Conservation (phyloP, 2,797 vertebrate genomes). For the Telmatherina bonti region DNA sequence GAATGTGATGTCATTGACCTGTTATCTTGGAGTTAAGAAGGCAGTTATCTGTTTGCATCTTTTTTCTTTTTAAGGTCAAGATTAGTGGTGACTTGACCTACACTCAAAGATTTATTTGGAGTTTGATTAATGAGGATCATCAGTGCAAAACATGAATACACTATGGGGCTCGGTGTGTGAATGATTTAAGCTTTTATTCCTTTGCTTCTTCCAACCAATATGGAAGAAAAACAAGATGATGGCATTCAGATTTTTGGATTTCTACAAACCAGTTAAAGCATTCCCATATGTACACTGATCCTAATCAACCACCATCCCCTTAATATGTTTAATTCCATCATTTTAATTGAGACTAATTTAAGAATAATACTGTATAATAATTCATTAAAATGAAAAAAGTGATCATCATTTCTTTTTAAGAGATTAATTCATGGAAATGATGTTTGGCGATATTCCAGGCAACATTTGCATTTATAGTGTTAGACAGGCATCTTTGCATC, state of each 20-base stretch:
- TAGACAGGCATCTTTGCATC: slow-evolving; percentile 2
- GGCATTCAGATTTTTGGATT: background rate
- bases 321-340: slow-evolving; percentile 27
- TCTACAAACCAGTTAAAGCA: background rate
- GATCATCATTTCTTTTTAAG: slow-evolving; percentile 29
- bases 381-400: slow-evolving; percentile 31
- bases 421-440: slow-evolving; percentile 34
- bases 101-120: slow-evolving; percentile 12
- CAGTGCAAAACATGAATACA: slow-evolving; percentile 8
- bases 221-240: slow-evolving; percentile 12
- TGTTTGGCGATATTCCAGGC: slow-evolving; percentile 27
- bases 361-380: slow-evolving; percentile 9
- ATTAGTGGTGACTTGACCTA: slow-evolving; percentile 15
- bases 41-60: slow-evolving; percentile 37
- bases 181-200: slow-evolving; percentile 13
- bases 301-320: slow-evolving; percentile 10
- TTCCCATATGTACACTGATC: slow-evolving; percentile 5
- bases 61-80: slow-evolving; percentile 42
- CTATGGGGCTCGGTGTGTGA: slow-evolving; percentile 3
- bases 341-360: slow-evolving; percentile 23
- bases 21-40: slow-evolving; percentile 51
- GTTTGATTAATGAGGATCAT: slow-evolving; percentile 38
- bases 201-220: slow-evolving; percentile 2
- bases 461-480: slow-evolving; percentile 35
- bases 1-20: slow-evolving; percentile 45